phyloP scores from a whole-genome alignment of 1,140 invertebrate species.

The Tetragnatha versicolor region DNA sequence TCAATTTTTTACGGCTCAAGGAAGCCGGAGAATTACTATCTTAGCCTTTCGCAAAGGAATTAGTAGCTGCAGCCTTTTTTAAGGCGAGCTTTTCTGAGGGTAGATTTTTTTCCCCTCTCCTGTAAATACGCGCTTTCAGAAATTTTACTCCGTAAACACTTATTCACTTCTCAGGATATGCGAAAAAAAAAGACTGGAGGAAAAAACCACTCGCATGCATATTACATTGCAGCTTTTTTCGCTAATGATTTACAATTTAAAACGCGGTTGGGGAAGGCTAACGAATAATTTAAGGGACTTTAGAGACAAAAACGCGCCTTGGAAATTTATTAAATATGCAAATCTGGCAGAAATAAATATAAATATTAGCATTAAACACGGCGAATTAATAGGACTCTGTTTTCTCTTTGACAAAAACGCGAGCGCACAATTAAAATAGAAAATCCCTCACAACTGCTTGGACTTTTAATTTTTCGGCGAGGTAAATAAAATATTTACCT shows the following conservation, averaged over 20 bases:
- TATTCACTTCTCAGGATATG: slow-evolving; percentile 14
- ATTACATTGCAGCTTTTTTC: neutral
- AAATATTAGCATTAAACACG: no score
- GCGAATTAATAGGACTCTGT: no score
- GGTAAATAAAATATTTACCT: no score
- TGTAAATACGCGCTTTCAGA: neutral
- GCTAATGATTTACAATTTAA: slow-evolving; percentile 18
- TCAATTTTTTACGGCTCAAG: slow-evolving; percentile 17
- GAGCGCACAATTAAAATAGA: no score
- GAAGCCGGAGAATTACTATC: slow-evolving; percentile 29
- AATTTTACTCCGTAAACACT: slow-evolving; percentile 17
- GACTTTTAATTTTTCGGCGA: no score
- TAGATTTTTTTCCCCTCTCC: neutral
- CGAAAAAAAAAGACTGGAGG: neutral
- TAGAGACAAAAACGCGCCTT: no score
- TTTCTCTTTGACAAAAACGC: no score
- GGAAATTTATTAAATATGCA: no score
- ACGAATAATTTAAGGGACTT: slow-evolving; percentile 42
- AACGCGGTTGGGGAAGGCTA: slow-evolving; percentile 1
- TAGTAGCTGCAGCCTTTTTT: neutral
- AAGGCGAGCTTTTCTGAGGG: neutral
- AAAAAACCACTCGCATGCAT: neutral
- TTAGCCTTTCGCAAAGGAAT: slow-evolving; percentile 16
- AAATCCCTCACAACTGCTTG: no score
- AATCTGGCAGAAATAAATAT: no score